A percentile compares a stretch with the other conserved stretches of the same genome.
Conservation (phyloP, 2,113 vertebrate species). For the Pachyramphus minor region DNA sequence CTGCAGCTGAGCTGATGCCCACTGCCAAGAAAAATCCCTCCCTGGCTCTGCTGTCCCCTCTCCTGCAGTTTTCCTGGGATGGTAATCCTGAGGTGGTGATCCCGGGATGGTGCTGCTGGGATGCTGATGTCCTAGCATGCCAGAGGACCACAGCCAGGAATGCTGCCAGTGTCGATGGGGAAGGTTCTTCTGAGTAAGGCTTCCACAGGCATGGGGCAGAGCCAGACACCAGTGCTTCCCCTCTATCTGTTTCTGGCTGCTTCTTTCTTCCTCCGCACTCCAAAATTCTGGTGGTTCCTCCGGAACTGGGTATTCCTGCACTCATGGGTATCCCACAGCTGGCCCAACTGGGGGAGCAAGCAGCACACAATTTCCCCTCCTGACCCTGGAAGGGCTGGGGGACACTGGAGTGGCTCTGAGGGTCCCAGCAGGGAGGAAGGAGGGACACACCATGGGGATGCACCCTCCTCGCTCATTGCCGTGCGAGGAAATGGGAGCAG, state of each 20-base stretch:
- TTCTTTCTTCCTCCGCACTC: not conserved
- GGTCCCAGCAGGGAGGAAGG: not conserved
- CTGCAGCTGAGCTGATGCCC: not conserved
- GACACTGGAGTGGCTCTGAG: not conserved
- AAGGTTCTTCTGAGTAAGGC: not conserved
- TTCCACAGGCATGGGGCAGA: accelerated
- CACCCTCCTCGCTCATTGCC: accelerated
- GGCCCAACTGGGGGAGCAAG: not conserved
- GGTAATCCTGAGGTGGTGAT: not conserved
- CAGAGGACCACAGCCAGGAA: accelerated
- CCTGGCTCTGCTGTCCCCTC: not conserved
- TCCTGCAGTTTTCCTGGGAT: not conserved
- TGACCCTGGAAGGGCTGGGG: not conserved
- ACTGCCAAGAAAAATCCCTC: not conserved
- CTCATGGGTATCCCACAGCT: accelerated
- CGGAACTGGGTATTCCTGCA: not conserved
- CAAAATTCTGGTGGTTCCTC: not conserved
- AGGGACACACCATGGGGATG: not conserved
- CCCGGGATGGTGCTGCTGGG: not conserved
- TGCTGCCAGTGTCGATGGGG: accelerated
- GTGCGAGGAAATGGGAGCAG: not conserved
- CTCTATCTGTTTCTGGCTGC: not conserved
- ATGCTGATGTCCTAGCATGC: not conserved
- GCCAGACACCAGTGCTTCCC: not conserved
- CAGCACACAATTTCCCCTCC: not conserved